Evolutionary conservation across 2,113 vertebrate species (phyloP), one percentile per base, ranked within the genome.

Genomic region (Arizona elegans): DNA sequence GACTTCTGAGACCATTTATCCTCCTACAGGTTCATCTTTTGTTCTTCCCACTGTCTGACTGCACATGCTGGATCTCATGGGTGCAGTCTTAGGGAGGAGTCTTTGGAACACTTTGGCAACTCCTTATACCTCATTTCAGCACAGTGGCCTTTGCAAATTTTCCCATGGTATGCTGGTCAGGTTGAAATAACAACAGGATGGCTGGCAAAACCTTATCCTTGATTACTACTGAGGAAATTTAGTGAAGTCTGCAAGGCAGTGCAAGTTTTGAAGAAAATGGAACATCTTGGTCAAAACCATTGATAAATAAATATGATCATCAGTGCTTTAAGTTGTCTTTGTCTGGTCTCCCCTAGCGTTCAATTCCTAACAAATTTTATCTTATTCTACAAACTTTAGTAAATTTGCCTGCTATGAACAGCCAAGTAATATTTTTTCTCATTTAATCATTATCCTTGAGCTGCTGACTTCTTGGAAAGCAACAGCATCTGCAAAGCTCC

Each of bases 21-120:
- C 33, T 88, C n/a, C n/a, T 56, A 87, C 52, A 56, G 10, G 43
- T 90, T 85, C 29, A 43, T 24, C 15, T 62, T 50, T 29, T 21
- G 19, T 75, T 92, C 86, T 75, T 50, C 75, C 58, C 75, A 12
- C 12, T 33, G 56, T n/a, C 59, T 65, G 55, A 9, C 21, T 85
- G 75, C 47, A 86, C 88, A 65, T 90, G 92, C 50, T 50, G 62
- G 56, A 56, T 54, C 50, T 93, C 56, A 87, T 1, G 81, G 62
- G 81, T 43, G n/a, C 70, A 87, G 50, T n/a, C 56, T 90, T 90
- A 90, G 92, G 92, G 92, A 93, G 89, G 92, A 65, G 81, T 56
- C 81, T 65, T 90, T 85, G 33, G 81, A 87, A 65, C 13, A 6
- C 26, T n/a, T 33, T 24, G 21, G 19, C 89, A 65, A 33, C 23